These are phyloP conservation scores for Chirona hameri DNA, from an alignment of 2,888 invertebrate genomes.

Conservation along the genomic window DNA sequence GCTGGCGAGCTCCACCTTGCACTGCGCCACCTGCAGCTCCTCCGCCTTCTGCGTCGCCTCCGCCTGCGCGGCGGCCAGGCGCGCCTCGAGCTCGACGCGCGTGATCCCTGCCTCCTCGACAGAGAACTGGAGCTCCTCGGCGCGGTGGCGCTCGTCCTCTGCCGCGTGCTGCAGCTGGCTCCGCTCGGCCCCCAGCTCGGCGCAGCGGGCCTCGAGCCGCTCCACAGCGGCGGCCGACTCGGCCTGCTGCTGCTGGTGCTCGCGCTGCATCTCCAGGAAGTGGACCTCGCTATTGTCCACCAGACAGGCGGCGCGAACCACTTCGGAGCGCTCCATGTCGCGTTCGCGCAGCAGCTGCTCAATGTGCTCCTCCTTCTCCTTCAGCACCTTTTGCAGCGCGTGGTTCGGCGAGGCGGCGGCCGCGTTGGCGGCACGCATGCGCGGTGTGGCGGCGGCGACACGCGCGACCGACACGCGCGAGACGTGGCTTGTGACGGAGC, in stretches of 20 bases:
- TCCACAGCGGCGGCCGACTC: conserved; percentile 35
- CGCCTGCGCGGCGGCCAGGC: conserved; percentile 10
- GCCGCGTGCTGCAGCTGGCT: conserved; percentile 48
- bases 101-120: conserved; percentile 85
- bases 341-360: conserved; percentile 86
- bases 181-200: neutral
- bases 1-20: neutral
- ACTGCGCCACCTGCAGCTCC: neutral
- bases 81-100: conserved; percentile 81
- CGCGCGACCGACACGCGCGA: conserved; percentile 53
- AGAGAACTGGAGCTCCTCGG: conserved; percentile 85
- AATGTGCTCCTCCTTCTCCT: conserved; percentile 91
- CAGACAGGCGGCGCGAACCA: conserved; percentile 75
- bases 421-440: conserved; percentile 45
- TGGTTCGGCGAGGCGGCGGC: conserved; percentile 42
- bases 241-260: conserved; percentile 40
- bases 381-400: conserved; percentile 69
- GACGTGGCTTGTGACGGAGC: conserved; percentile 57
- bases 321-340: conserved; percentile 83
- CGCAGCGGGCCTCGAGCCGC: neutral
- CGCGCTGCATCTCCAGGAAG: conserved; percentile 46
- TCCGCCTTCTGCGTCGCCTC: neutral
- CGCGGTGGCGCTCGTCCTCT: conserved; percentile 73
- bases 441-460: conserved; percentile 41
- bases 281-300: conserved; percentile 56